A percentile compares a stretch with the other conserved stretches of the same genome.
Evolutionary conservation across 2,888 invertebrate species (phyloP).

Genomic region (Leptopilina drosophilae): DNA sequence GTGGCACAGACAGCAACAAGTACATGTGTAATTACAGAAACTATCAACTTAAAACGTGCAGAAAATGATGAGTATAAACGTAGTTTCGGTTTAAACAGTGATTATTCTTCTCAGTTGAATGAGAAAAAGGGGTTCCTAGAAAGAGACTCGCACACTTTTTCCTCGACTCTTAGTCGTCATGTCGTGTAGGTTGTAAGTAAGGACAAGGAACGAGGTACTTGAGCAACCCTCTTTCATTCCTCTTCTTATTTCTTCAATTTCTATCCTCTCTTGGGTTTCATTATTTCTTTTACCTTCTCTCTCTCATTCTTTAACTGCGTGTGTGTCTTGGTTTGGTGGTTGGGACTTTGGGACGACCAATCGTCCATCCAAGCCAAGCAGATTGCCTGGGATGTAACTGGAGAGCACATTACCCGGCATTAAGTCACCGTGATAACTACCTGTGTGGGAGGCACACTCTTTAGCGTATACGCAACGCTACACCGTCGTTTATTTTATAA

Average conservation of each 20-base stretch:
- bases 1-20: too few species aligned
- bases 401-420: conserved; percentile 74
- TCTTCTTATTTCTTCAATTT: conserved; percentile 48
- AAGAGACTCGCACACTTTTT: conserved; percentile 37
- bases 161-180: conserved; percentile 57
- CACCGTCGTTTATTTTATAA: conserved; percentile 66
- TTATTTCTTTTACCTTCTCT: conserved; percentile 43
- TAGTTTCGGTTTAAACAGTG: conserved; percentile 3
- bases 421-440: conserved; percentile 74
- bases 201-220: conserved; percentile 47
- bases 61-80: too few species aligned
- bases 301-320: not conserved
- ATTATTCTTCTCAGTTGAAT: conserved; percentile 34
- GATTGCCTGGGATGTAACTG: conserved; percentile 70
- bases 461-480: conserved; percentile 59
- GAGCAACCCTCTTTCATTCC: conserved; percentile 51
- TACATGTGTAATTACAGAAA: conserved; percentile 32
- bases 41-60: not conserved
- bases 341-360: conserved; percentile 50
- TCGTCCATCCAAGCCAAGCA: conserved; percentile 50
- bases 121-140: conserved; percentile 36
- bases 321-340: conserved; percentile 46
- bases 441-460: conserved; percentile 71
- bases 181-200: conserved; percentile 60
- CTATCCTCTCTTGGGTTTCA: conserved; percentile 25